These are phyloP conservation scores for Stichopus chloronotus DNA, from an alignment of 35 echinoderm and acorn worm genomes.

Conservation along the genomic window DNA sequence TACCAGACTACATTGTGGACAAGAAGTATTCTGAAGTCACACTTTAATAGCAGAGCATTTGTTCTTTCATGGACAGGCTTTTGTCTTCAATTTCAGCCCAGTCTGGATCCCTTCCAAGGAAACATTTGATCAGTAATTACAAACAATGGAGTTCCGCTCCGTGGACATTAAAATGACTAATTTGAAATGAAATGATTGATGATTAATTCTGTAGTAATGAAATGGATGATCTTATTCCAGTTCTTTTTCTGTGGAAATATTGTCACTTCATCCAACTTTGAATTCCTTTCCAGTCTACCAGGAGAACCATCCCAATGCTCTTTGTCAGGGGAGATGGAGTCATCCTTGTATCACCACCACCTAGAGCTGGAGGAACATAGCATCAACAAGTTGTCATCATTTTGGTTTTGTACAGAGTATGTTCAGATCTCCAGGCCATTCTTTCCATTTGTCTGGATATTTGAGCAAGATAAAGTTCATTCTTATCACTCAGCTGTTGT, in stretches of 20 bases:
- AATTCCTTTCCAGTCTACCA: constrained; percentile 77
- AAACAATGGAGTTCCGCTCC: no score
- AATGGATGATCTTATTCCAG: neutral
- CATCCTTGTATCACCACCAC: constrained; percentile 93
- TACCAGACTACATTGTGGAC: no score
- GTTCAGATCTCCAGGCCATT: neutral
- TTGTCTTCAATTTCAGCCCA: no score
- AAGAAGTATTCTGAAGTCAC: no score
- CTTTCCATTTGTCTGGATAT: neutral
- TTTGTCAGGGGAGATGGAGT: constrained; percentile 98
- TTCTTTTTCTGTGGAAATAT: no score
- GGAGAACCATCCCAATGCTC: constrained; percentile 88
- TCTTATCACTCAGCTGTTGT: no score
- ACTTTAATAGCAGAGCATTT: no score
- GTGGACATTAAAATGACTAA: neutral
- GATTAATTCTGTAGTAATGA: neutral
- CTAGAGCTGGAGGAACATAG: constrained; percentile 85
- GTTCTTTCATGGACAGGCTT: no score
- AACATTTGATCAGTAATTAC: no score
- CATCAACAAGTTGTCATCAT: neutral
- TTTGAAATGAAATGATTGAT: neutral
- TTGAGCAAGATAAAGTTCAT: no score
- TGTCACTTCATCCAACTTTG: neutral
- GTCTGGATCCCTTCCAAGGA: no score
- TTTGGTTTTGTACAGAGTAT: neutral